A percentile compares a stretch with the other conserved stretches of the same genome.
Conservation (phyloP, 2,113 vertebrate species). For the Psittacula cyanocephala region DNA sequence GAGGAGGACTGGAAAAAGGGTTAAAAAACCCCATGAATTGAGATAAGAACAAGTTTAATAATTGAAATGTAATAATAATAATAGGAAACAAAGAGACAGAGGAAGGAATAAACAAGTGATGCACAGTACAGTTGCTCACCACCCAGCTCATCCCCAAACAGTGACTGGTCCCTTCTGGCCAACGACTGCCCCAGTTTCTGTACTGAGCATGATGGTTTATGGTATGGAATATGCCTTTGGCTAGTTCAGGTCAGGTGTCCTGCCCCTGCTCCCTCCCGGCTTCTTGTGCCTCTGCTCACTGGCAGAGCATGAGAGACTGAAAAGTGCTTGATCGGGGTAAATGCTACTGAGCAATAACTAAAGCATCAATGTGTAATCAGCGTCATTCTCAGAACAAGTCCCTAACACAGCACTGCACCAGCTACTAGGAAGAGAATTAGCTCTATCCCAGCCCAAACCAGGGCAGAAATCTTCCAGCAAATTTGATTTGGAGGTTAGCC, state of each 20-base stretch:
- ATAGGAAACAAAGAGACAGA: not conserved
- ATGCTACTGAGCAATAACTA: not conserved
- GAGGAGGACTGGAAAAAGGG: not conserved
- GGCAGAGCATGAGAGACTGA: not conserved
- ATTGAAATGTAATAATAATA: not conserved
- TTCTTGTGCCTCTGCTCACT: not conserved
- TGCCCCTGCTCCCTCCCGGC: not conserved
- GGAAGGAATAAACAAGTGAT: not conserved
- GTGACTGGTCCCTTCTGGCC: not conserved
- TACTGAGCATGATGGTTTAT: not conserved
- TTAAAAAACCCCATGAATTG: not conserved
- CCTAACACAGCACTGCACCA: not conserved
- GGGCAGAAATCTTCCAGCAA: not conserved
- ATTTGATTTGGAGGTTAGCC: not conserved
- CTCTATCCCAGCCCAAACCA: not conserved
- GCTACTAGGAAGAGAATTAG: not conserved
- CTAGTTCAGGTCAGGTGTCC: not conserved
- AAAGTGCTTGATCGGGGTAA: not conserved
- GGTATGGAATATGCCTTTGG: not conserved
- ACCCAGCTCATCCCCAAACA: not conserved
- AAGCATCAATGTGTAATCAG: not conserved
- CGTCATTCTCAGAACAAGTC: not conserved
- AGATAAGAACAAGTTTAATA: not conserved
- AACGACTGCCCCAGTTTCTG: not conserved
- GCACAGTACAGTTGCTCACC: not conserved